Conservation (phyloP, 2,113 vertebrate species). For the Ellobius talpinus region DNA sequence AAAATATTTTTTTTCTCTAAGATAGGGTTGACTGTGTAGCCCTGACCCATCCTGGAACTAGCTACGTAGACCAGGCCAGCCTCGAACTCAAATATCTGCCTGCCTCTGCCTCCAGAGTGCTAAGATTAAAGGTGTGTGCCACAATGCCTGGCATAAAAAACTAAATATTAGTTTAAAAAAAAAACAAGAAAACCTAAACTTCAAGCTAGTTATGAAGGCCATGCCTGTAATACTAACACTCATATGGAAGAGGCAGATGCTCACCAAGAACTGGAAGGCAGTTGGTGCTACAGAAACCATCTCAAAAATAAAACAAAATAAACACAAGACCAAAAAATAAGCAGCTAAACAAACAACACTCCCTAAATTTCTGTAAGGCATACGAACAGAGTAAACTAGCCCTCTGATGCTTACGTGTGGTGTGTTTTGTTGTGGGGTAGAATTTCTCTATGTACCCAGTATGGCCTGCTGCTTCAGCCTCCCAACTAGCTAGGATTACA, state of each 20-base stretch:
- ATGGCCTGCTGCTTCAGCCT: neutral
- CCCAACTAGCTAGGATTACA: neutral
- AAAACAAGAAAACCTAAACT: neutral
- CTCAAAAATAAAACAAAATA: neutral
- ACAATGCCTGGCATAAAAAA: neutral
- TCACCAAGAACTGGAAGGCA: neutral
- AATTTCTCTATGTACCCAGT: neutral
- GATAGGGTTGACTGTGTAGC: neutral
- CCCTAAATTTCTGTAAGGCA: neutral
- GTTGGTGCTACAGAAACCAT: neutral
- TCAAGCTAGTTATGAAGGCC: neutral
- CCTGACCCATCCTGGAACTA: neutral
- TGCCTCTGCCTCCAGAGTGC: neutral
- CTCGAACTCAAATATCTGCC: neutral
- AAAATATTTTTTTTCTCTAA: neutral
- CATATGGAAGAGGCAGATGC: neutral
- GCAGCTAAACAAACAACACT: neutral
- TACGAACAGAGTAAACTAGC: neutral
- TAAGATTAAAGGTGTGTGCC: neutral
- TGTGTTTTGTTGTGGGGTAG: neutral
- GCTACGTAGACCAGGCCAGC: neutral
- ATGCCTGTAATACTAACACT: neutral
- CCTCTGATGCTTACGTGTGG: neutral
- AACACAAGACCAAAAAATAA: neutral
- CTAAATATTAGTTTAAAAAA: neutral